phyloP scores from a whole-genome alignment of 2,797 vertebrate genomes.

The Falco cherrug region DNA sequence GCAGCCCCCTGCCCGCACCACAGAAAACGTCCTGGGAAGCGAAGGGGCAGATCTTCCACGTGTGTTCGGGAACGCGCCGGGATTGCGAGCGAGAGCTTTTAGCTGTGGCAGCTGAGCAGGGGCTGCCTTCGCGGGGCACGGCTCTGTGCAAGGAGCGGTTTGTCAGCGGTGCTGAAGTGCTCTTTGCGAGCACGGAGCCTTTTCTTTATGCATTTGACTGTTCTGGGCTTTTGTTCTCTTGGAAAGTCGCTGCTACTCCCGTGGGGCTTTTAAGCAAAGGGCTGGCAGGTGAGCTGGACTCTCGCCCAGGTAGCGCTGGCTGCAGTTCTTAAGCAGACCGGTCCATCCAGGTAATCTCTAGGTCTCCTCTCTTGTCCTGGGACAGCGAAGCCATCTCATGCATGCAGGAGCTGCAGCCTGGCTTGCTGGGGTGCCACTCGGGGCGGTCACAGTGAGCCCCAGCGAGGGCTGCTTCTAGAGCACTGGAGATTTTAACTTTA shows the following conservation, averaged over 20 bases:
- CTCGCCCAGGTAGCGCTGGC: not conserved
- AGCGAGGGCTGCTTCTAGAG: not conserved
- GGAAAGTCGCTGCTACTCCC: not conserved
- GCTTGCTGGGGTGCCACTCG: not conserved
- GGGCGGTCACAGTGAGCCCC: not conserved
- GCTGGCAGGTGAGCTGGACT: slow-evolving; percentile 24
- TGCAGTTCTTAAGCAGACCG: not conserved
- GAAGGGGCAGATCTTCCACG: not conserved
- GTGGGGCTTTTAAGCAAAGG: not conserved
- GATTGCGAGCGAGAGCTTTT: not conserved
- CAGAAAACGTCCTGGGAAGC: accelerated
- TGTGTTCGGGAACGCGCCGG: not conserved
- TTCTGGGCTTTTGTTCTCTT: not conserved
- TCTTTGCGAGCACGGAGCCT: not conserved
- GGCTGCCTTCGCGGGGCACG: not conserved
- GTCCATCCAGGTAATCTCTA: not conserved
- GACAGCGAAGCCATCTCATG: not conserved
- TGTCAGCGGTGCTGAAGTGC: not conserved
- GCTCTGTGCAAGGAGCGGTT: not conserved
- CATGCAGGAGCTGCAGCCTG: not conserved
- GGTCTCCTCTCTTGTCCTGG: not conserved
- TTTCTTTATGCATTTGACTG: not conserved
- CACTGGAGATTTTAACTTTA: not conserved
- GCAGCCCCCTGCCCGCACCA: too few species aligned
- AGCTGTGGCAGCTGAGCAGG: accelerated